Evolutionary conservation across 1,140 invertebrate species (phyloP).

Genomic region (Drosophila gunungcola): DNA sequence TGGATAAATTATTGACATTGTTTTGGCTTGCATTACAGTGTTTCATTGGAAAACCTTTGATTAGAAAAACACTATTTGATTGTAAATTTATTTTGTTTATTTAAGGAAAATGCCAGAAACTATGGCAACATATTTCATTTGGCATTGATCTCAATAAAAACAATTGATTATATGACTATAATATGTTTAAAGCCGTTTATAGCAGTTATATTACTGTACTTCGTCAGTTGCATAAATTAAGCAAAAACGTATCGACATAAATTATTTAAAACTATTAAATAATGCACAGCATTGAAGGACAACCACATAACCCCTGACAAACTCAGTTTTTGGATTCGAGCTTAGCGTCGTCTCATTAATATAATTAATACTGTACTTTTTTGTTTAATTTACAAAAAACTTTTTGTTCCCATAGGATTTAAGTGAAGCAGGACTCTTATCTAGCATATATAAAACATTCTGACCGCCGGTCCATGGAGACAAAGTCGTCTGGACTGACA

Average conservation of each 20-base stretch:
- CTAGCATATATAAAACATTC: slow-evolving; percentile 43
- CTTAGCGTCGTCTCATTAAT: not conserved
- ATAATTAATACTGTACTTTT: not conserved
- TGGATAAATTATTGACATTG: not conserved
- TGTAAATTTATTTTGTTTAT: not conserved
- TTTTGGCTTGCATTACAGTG: not conserved
- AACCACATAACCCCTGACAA: too few species aligned
- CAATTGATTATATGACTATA: too few species aligned
- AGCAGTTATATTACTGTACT: too few species aligned
- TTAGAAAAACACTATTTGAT: not conserved
- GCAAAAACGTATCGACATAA: too few species aligned
- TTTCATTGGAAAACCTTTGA: not conserved
- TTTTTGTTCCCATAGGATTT: slow-evolving; percentile 12
- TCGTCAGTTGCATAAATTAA: too few species aligned
- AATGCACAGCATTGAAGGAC: too few species aligned
- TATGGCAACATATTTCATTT: not conserved
- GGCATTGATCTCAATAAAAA: not conserved
- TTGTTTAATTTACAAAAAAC: not conserved
- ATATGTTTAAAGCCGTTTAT: too few species aligned
- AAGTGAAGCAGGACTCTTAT: slow-evolving; percentile 54
- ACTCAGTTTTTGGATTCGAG: not conserved
- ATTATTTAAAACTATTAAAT: too few species aligned
- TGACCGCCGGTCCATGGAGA: slow-evolving; percentile 51
- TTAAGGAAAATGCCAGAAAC: not conserved
- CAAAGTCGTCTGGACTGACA: slow-evolving; percentile 26